Percentiles rank a stretch among this genome's conserved stretches.
phyloP scores from a whole-genome alignment of 2,888 invertebrate species.

The Pecten maximus region DNA sequence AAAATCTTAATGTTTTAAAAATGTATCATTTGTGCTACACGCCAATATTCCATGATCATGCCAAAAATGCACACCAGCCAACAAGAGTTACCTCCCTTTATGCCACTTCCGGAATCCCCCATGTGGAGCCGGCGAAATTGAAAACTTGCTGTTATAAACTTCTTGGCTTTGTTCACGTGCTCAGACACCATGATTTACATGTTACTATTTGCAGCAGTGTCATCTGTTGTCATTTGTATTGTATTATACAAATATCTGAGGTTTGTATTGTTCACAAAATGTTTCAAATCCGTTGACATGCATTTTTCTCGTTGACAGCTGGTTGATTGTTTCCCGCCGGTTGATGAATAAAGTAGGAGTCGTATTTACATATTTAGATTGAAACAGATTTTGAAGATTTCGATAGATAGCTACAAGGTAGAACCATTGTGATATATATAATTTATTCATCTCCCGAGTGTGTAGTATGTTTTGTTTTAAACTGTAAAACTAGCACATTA shows the following conservation, averaged over 20 bases:
- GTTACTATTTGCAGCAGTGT: neutral
- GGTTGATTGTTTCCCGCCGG: neutral
- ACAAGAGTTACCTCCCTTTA: neutral
- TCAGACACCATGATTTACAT: neutral
- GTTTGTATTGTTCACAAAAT: neutral
- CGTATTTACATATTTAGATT: too few relatives aligned
- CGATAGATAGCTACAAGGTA: neutral
- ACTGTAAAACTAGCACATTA: too few relatives aligned
- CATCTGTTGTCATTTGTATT: neutral
- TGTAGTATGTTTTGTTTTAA: too few relatives aligned
- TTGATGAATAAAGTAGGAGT: too few relatives aligned
- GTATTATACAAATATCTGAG: neutral
- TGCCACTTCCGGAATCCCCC: neutral
- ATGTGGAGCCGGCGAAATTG: neutral
- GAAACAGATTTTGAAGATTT: neutral
- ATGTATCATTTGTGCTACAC: too few relatives aligned
- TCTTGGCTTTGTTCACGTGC: too few relatives aligned
- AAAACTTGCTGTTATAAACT: neutral
- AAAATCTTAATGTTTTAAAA: too few relatives aligned
- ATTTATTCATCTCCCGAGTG: too few relatives aligned
- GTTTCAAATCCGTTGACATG: neutral
- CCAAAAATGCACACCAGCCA: too few relatives aligned
- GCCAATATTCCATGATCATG: too few relatives aligned
- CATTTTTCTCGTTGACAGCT: too few relatives aligned
- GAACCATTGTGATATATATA: too few relatives aligned